Conservation (phyloP, 2,113 vertebrate genomes). For the Raja brachyura region DNA sequence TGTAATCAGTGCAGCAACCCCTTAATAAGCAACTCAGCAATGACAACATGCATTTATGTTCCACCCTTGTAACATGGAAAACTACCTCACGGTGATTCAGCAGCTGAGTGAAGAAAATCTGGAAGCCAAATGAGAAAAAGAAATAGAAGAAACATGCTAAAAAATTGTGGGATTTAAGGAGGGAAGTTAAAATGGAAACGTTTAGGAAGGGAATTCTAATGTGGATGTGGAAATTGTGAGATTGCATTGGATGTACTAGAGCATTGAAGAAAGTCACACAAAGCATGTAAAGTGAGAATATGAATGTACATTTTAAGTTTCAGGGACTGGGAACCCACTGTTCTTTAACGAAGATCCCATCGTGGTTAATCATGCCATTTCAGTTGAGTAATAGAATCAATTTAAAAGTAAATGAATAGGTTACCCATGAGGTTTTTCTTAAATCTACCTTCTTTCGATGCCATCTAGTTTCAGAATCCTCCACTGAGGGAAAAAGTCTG, state of each 20-base stretch:
- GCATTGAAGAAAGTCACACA: neutral
- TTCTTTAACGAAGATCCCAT: neutral
- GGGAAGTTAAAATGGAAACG: neutral
- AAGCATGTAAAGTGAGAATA: neutral
- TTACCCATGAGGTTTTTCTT: too few species aligned
- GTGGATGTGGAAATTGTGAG: neutral
- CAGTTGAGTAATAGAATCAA: too few species aligned
- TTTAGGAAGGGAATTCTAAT: neutral
- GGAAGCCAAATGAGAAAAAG: neutral
- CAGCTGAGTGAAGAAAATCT: neutral
- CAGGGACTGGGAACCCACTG: neutral
- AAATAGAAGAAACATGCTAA: neutral
- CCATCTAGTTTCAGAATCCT: too few species aligned
- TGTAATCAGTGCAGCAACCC: neutral
- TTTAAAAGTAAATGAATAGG: too few species aligned
- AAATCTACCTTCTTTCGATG: too few species aligned
- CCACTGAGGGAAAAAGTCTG: too few species aligned
- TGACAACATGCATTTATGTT: neutral
- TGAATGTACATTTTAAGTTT: neutral
- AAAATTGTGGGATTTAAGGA: neutral
- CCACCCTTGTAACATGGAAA: too few species aligned
- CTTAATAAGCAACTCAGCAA: neutral
- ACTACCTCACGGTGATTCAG: neutral
- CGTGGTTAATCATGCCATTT: too few species aligned
- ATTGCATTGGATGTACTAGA: too few species aligned